Base-by-base conservation (phyloP, 2,888 invertebrate species). In the Microctonus aethiopoides region DNA sequence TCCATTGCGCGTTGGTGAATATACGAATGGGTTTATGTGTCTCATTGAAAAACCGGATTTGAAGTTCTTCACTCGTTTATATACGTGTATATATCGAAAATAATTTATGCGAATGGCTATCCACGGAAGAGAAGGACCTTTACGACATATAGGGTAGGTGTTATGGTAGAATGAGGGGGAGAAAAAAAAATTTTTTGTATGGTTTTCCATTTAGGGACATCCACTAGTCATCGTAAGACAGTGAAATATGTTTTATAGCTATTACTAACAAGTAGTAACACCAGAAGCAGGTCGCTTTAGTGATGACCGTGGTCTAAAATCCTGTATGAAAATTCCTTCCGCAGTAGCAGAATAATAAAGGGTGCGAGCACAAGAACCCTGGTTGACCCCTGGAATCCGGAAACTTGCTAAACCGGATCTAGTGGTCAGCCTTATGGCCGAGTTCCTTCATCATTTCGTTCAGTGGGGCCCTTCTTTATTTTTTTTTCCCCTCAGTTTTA, bases 401-500 rank as follows among this genome's bases (percentile, higher is more conserved):
- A 86, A 86, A 86, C 86, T 83, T 75, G 86, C 81, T 84, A 86
- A 86, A 86, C 86, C 86, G 86, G 86, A 86, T 86, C 85, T 86
- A 84, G 85, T 84, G 86, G 86, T 86, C 86, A 86, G 84, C 84
- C 82, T 82, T 79, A 82, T 80, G 79, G 78, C 57, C 57, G 57
- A 57, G 57, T 57, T 57, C 16, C 57, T 46, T n/a, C 46, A 46
- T 46, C 46, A n/a, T 41, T 41, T 41, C 41, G n/a, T 46, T 46
- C 16, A 46, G 16, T 16, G 16, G 46, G 46, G 46, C 16, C 46
- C 46, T 16, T 46, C n/a, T n/a, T 46, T 7, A n/a, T n/a, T n/a
- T n/a, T n/a, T n/a, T 16, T 16, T 46, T 16, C 16, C 46, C 16
- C 16, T 46, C 16, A 46, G 13, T 16, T 4, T n/a, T n/a, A 7